phyloP scores from a whole-genome alignment of 2,797 vertebrate genomes.

The Pantherophis vulpinus region DNA sequence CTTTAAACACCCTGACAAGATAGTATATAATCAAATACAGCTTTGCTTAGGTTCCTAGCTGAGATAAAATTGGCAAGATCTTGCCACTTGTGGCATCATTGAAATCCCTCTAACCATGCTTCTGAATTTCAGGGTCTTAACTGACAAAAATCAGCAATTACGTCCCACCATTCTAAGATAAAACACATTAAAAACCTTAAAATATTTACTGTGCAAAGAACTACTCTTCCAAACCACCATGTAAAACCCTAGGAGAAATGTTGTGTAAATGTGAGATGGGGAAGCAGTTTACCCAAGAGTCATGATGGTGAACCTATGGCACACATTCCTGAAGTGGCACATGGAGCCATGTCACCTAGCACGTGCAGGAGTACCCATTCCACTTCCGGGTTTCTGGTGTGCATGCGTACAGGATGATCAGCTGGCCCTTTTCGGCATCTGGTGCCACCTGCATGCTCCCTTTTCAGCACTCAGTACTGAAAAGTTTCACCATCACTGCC shows the following conservation, averaged over 20 bases:
- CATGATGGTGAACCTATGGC: too few relatives aligned
- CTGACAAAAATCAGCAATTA: neutral
- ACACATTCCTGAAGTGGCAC: too few relatives aligned
- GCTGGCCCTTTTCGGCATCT: too few relatives aligned
- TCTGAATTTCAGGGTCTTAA: neutral
- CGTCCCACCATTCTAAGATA: neutral
- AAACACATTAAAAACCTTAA: neutral
- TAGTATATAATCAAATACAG: neutral
- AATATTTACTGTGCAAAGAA: neutral
- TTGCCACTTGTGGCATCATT: neutral
- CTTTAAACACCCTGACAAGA: too few relatives aligned
- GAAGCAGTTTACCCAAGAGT: neutral
- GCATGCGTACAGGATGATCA: too few relatives aligned
- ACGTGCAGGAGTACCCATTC: too few relatives aligned
- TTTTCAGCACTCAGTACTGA: too few relatives aligned
- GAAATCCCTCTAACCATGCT: neutral
- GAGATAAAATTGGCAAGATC: neutral
- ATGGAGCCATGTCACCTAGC: too few relatives aligned
- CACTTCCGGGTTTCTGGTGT: too few relatives aligned
- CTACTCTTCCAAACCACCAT: neutral
- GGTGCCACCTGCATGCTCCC: too few relatives aligned
- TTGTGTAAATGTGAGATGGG: neutral
- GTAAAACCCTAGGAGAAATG: neutral
- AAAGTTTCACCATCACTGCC: too few relatives aligned
- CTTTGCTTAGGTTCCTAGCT: neutral